These are phyloP conservation scores for Pangasius mekongensis DNA, from an alignment of 2,797 vertebrate genomes.

Conservation along the genomic window DNA sequence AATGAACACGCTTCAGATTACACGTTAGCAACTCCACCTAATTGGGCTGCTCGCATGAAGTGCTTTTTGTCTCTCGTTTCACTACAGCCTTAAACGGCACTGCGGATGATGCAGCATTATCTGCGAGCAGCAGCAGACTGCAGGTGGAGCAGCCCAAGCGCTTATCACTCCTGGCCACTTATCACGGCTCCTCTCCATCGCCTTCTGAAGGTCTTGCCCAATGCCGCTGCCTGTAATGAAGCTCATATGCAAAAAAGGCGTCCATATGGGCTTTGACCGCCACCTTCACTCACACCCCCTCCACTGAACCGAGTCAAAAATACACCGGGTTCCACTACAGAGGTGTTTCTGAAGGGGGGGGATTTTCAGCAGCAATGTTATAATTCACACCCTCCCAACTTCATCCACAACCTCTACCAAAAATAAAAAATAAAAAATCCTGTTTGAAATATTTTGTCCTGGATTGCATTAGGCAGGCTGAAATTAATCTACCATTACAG, in stretches of 20 bases:
- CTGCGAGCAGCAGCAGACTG: slow-evolving; percentile 36
- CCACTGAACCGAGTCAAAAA: slow-evolving; percentile 48
- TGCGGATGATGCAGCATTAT: slow-evolving; percentile 47
- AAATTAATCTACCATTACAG: slow-evolving; percentile 71
- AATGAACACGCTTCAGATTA: slow-evolving; percentile 52
- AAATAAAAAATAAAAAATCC: slow-evolving; percentile 32
- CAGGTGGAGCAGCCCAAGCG: slow-evolving; percentile 44
- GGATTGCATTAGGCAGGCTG: slow-evolving; percentile 68
- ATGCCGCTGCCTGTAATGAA: slow-evolving; percentile 50
- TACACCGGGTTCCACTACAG: not conserved
- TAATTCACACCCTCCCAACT: slow-evolving; percentile 23
- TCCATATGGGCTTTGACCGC: slow-evolving; percentile 6
- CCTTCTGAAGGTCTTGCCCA: slow-evolving; percentile 52
- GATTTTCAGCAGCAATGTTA: slow-evolving; percentile 25
- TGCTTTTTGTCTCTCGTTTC: slow-evolving; percentile 42
- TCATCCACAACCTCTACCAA: slow-evolving; percentile 1
- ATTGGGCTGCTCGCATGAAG: slow-evolving; percentile 34
- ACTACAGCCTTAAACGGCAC: slow-evolving; percentile 29
- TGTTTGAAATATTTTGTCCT: slow-evolving; percentile 66
- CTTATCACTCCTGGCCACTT: slow-evolving; percentile 49
- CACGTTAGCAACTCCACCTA: slow-evolving; percentile 33
- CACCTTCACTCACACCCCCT: slow-evolving; percentile 36
- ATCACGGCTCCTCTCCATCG: slow-evolving; percentile 45
- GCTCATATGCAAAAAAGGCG: slow-evolving; percentile 42
- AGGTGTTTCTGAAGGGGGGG: slow-evolving; percentile 14